Base-by-base conservation (phyloP, 2,888 invertebrate species). In the Glaucopsyche alexis region DNA sequence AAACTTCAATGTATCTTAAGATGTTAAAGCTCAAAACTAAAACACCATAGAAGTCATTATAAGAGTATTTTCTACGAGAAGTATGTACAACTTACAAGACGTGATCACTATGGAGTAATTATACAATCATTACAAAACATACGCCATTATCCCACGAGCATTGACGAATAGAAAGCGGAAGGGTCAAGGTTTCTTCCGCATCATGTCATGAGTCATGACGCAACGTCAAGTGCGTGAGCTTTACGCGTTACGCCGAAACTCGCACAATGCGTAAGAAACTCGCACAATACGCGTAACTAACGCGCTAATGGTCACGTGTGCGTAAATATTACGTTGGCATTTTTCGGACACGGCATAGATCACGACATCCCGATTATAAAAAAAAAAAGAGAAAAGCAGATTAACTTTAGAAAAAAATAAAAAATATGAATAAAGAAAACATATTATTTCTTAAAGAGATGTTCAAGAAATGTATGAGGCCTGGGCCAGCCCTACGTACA, bases 181-280 rank as follows among this genome's bases (percentile, higher is more conserved):
- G 66, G 66, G 38, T 66, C 66, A 66, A 66, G 66, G 66, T 42
- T 42, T n/a, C 40, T 66, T 66, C 66, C 66, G 66, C 42, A 14
- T 52, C 16, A 52, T 16, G 16, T 16, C 52, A 55, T 66, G 65
- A 66, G 16, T 16, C 52, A 55, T 66, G 65, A 66, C 40, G 65
- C 42, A 66, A 66, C 40, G 11, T 55, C 55, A 55, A 55, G 40
- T 66, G 42, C n/a, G 40, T 66, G 66, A 38, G 66, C 66, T 42
- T 65, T 65, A 40, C 40, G 66, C 38, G 66, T 66, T 42, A 66
- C 42, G 66, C 40, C n/a, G 5, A 55, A 55, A 55, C 19, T 19
- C 55, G 19, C 55, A 19, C 55, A 9, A 11, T 55, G 55, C 55
- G 55, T 19, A 55, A 55, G 55, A 19, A 55, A 55, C 16, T 55